Percentiles rank a stretch among this genome's conserved stretches.
phyloP scores from a whole-genome alignment of 2,888 invertebrate species.

The Catocala sponsa region DNA sequence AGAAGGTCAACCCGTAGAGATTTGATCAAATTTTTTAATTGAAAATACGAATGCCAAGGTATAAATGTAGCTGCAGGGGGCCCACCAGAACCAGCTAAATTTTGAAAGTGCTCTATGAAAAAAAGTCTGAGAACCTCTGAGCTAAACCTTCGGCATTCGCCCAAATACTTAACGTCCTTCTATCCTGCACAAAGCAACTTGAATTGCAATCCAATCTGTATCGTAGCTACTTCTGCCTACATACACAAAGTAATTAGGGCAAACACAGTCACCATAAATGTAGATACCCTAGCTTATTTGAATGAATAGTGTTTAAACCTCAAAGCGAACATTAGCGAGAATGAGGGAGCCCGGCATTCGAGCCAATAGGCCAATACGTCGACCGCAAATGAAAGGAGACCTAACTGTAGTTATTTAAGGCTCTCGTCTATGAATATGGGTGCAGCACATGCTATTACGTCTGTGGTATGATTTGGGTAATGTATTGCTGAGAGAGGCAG shows the following conservation, averaged over 20 bases:
- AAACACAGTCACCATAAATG: conserved; percentile 33
- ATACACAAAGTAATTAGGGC: conserved; percentile 12
- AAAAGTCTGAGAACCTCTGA: too few species aligned
- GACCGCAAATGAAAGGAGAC: conserved; percentile 65
- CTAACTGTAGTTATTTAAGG: conserved; percentile 50
- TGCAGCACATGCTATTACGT: not conserved
- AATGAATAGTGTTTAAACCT: conserved; percentile 64
- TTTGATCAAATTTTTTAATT: too few species aligned
- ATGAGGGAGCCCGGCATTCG: conserved; percentile 45
- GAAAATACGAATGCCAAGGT: too few species aligned
- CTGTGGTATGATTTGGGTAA: too few species aligned
- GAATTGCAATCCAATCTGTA: conserved; percentile 8
- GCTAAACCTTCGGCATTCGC: too few species aligned
- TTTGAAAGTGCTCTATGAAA: too few species aligned
- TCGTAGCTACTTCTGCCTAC: conserved; percentile 6
- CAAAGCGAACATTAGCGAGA: conserved; percentile 60
- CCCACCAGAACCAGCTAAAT: too few species aligned
- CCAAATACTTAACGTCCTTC: too few species aligned
- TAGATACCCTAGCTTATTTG: conserved; percentile 64
- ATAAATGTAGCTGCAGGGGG: too few species aligned
- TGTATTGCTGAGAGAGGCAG: too few species aligned
- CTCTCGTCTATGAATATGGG: conserved; percentile 20
- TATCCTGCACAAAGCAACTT: not conserved
- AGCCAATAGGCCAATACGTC: conserved; percentile 57
- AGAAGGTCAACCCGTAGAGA: too few species aligned